These are phyloP conservation scores for Andrena praecox DNA, from an alignment of 2,888 invertebrate species.

Conservation along the genomic window DNA sequence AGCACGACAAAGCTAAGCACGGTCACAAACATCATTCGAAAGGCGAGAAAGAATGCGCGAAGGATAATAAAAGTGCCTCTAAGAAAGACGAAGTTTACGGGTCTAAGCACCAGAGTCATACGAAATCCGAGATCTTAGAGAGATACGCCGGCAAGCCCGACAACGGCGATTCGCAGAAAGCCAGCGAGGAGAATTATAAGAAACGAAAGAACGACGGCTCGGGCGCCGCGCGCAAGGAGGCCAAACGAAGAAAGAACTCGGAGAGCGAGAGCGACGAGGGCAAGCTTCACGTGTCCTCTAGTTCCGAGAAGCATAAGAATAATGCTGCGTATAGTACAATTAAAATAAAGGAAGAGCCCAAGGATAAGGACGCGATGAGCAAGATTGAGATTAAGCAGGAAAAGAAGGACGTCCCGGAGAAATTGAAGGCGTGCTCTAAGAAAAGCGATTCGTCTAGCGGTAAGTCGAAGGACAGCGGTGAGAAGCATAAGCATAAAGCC, in stretches of 20 bases:
- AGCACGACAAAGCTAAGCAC: conserved; percentile 65
- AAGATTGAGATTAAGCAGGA: conserved; percentile 63
- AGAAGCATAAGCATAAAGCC: conserved; percentile 76
- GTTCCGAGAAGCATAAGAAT: conserved; percentile 50
- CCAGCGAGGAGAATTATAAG: conserved; percentile 61
- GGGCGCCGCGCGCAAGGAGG: conserved; percentile 53
- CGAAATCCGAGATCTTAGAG: conserved; percentile 61
- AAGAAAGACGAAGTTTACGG: conserved; percentile 65
- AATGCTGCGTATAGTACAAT: conserved; percentile 24
- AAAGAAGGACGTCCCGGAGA: conserved; percentile 64
- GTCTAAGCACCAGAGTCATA: conserved; percentile 56
- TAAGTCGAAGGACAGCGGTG: conserved; percentile 63
- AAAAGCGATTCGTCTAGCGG: conserved; percentile 58
- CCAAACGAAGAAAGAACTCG: conserved; percentile 71
- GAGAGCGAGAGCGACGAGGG: conserved; percentile 65
- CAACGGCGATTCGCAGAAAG: conserved; percentile 49
- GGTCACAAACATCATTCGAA: conserved; percentile 65
- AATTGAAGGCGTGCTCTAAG: conserved; percentile 62
- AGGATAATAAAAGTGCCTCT: conserved; percentile 47
- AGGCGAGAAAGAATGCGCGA: conserved; percentile 67
- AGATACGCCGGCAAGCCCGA: conserved; percentile 65
- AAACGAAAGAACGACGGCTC: conserved; percentile 73
- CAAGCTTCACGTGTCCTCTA: conserved; percentile 31
- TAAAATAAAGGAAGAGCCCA: conserved; percentile 61
- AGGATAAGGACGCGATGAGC: conserved; percentile 43